Evolutionary conservation across 2,113 vertebrate genomes (phyloP).

Genomic region (Ivindomyrus marchei): DNA sequence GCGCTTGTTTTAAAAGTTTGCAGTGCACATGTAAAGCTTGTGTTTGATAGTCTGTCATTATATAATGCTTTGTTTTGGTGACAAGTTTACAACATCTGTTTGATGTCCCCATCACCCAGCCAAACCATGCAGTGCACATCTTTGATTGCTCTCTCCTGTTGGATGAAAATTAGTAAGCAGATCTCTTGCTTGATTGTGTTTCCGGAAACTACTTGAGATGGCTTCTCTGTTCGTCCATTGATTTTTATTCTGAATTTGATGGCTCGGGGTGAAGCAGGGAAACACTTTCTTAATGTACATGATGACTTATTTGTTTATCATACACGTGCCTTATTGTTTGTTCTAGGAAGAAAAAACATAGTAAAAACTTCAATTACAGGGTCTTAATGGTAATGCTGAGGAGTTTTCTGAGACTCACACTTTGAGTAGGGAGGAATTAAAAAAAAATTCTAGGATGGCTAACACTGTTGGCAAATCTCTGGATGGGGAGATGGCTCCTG

Average conservation of each 20-base stretch:
- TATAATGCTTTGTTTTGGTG: not conserved
- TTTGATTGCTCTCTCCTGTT: not conserved
- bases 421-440: not conserved
- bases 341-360: not conserved
- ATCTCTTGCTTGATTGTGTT: conserved; percentile 22
- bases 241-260: conserved; percentile 32
- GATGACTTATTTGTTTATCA: not conserved
- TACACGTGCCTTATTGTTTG: not conserved
- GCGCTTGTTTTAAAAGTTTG: not conserved
- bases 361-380: conserved; percentile 16
- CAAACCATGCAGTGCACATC: not conserved
- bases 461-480: not conserved
- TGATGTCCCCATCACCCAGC: not conserved
- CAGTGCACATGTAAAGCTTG: not conserved
- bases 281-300: conserved; percentile 22
- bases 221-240: conserved; percentile 27
- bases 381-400: not conserved
- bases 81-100: not conserved
- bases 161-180: conserved; percentile 14
- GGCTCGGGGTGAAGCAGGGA: conserved; percentile 17
- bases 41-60: not conserved
- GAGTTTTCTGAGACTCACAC: not conserved
- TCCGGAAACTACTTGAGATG: conserved; percentile 27
- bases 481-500: not conserved
- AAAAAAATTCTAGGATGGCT: not conserved